Conservation (phyloP, 2,113 vertebrate species). For the Spheniscus mendiculus region DNA sequence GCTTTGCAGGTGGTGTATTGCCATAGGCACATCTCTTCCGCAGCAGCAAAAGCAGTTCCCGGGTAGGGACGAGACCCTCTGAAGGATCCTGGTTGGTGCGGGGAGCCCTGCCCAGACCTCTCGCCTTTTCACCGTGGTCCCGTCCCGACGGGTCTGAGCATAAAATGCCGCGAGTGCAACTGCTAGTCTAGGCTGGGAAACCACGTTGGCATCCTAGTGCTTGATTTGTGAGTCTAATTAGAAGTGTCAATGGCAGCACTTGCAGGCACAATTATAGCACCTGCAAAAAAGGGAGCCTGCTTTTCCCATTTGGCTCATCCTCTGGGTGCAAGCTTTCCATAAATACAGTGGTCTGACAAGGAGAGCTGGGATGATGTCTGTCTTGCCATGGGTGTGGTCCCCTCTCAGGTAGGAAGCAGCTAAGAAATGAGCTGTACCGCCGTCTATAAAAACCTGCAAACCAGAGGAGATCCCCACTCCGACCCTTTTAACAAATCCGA, state of each 20-base stretch:
- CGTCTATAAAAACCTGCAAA: conserved; percentile 20
- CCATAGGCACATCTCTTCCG: not conserved
- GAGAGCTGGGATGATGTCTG: not conserved
- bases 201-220: not conserved
- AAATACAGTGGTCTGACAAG: not conserved
- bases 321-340: not conserved
- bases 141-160: not conserved
- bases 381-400: not conserved
- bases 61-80: not conserved
- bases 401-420: not conserved
- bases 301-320: conserved; percentile 23
- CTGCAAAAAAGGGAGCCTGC: not conserved
- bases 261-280: conserved; percentile 20
- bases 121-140: not conserved
- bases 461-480: not conserved
- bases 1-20: not conserved
- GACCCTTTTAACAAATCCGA: conserved; percentile 25
- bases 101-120: not conserved
- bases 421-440: conserved; percentile 14
- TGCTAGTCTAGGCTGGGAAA: not conserved
- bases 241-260: conserved; percentile 26
- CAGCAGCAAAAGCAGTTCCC: not conserved
- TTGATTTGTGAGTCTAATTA: conserved; percentile 56
- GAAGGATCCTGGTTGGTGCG: not conserved
- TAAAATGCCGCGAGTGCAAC: not conserved